A percentile compares a stretch with the other conserved stretches of the same genome.
Evolutionary conservation across 2,888 invertebrate genomes (phyloP).

Genomic region (Tiphia femorata): DNA sequence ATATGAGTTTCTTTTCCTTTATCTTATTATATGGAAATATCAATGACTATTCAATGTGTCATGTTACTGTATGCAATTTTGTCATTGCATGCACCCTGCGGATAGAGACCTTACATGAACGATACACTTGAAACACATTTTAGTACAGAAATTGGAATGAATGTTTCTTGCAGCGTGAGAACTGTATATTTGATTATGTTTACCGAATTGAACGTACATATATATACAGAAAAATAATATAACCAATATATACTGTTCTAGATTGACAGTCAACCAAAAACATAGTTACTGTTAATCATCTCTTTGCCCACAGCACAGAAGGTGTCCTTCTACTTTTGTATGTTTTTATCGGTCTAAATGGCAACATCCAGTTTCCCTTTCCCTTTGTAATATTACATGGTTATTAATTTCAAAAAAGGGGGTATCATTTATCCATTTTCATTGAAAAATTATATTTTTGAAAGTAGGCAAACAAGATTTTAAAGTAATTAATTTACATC

Average conservation of each 20-base stretch:
- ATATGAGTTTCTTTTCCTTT: too few relatives aligned
- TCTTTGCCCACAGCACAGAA: conserved; percentile 47
- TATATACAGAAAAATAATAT: too few relatives aligned
- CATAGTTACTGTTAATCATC: conserved; percentile 29
- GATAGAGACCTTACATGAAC: background rate
- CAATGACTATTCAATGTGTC: background rate
- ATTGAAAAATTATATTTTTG: conserved; percentile 14
- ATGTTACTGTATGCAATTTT: background rate
- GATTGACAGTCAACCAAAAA: conserved; percentile 19
- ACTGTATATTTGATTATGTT: too few relatives aligned
- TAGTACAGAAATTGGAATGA: background rate
- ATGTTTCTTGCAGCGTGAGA: conserved; percentile 22
- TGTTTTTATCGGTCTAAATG: conserved; percentile 53
- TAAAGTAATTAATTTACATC: too few relatives aligned
- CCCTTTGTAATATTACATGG: conserved; percentile 16
- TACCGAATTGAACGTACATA: background rate
- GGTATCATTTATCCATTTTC: conserved; percentile 11
- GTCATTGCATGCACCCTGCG: conserved; percentile 2
- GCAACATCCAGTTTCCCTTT: conserved; percentile 39
- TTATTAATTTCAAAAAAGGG: conserved; percentile 18
- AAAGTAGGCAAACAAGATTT: conserved; percentile 2
- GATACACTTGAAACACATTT: too few relatives aligned
- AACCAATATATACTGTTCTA: too few relatives aligned
- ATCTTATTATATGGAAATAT: too few relatives aligned
- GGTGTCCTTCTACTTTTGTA: conserved; percentile 55